Conservation (phyloP, 2,113 vertebrate species). For the Carassius auratus region DNA sequence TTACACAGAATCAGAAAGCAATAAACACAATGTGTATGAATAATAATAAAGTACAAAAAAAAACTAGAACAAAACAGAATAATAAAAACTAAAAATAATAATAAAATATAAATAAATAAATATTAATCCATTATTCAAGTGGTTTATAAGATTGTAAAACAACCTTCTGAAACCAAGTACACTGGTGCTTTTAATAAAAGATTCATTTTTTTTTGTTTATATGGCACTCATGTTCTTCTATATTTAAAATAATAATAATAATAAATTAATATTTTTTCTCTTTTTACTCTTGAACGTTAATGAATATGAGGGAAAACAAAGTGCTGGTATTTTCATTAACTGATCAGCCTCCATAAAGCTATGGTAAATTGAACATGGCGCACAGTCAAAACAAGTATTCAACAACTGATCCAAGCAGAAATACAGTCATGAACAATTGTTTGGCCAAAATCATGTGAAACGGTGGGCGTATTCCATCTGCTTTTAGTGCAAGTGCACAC, state of each 20-base stretch:
- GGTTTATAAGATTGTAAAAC: no score
- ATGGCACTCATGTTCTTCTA: not conserved
- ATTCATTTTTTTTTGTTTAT: not conserved
- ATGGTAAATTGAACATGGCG: not conserved
- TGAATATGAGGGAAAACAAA: not conserved
- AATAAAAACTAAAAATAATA: no score
- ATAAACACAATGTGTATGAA: no score
- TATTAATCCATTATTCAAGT: no score
- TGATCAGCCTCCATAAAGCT: not conserved
- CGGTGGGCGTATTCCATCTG: not conserved
- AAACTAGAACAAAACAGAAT: no score
- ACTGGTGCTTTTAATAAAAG: not conserved
- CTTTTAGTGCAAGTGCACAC: not conserved
- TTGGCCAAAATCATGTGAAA: not conserved
- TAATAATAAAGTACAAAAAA: no score
- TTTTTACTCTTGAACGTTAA: not conserved
- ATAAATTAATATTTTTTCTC: no score
- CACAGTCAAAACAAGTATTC: not conserved
- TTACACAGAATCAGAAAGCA: no score
- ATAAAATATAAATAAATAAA: no score
- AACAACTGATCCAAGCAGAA: slow-evolving; percentile 8
- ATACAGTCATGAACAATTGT: slow-evolving; percentile 1
- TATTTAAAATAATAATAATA: not conserved
- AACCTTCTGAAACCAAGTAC: no score
- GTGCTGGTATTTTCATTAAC: not conserved